phyloP scores from a whole-genome alignment of 2,797 vertebrate genomes.

The Enteromius unitaeniatus region DNA sequence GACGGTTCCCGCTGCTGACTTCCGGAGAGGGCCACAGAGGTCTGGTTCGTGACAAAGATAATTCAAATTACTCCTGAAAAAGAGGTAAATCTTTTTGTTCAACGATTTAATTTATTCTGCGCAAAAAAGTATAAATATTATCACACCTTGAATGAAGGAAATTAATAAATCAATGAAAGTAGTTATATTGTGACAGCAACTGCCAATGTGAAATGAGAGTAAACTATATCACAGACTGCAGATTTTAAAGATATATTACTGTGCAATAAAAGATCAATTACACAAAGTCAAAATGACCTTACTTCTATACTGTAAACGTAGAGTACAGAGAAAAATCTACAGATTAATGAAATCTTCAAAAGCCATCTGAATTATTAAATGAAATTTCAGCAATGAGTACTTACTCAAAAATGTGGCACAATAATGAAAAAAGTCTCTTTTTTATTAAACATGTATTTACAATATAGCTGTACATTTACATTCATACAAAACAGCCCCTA shows the following conservation, averaged over 20 bases:
- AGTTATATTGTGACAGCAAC: background rate
- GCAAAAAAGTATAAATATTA: background rate
- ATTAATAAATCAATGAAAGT: background rate
- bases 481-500: conserved; percentile 86
- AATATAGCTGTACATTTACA: conserved; percentile 88
- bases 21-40: too few species aligned
- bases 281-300: background rate
- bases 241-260: background rate
- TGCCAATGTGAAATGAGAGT: background rate
- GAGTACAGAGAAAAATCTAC: background rate
- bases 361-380: background rate
- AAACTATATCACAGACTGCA: background rate
- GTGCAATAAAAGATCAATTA: background rate
- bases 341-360: background rate
- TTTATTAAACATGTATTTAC: conserved; percentile 95
- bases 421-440: conserved; percentile 64
- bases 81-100: background rate
- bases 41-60: too few species aligned
- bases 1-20: too few species aligned
- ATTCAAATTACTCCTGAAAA: background rate
- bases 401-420: background rate
- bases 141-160: background rate
- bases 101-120: background rate
- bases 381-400: background rate
- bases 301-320: background rate